These are phyloP conservation scores for Hecatera dysodea DNA, from an alignment of 2,888 invertebrate species.

Conservation along the genomic window DNA sequence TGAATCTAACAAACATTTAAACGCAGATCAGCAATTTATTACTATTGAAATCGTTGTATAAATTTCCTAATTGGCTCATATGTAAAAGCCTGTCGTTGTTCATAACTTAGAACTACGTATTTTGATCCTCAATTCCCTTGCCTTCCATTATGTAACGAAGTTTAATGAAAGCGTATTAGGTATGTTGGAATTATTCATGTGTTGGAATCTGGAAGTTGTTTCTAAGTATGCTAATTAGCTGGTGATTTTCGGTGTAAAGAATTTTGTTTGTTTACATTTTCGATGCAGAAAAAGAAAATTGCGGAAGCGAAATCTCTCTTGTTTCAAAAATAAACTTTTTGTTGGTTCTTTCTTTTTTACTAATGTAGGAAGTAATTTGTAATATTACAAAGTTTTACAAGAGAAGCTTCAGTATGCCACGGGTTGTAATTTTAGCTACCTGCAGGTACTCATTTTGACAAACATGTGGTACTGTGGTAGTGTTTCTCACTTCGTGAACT, in stretches of 20 bases:
- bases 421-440: not conserved
- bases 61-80: conserved; percentile 55
- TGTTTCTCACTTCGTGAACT: conserved; percentile 3
- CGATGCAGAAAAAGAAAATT: not conserved
- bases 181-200: conserved; percentile 52
- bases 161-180: conserved; percentile 45
- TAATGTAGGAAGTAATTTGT: not conserved
- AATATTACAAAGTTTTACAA: conserved; percentile 1
- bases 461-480: not conserved
- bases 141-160: conserved; percentile 38
- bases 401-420: not conserved
- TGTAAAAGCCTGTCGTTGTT: conserved; percentile 46
- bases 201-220: conserved; percentile 41
- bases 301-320: not conserved
- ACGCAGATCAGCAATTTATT: conserved; percentile 28
- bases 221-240: conserved; percentile 48
- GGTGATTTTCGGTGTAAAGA: conserved; percentile 22
- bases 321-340: not conserved
- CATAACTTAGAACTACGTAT: conserved; percentile 41
- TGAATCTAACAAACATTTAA: conserved; percentile 2
- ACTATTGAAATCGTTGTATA: conserved; percentile 24
- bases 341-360: not conserved
- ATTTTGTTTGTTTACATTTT: conserved; percentile 21
- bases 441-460: not conserved
- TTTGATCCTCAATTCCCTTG: conserved; percentile 31